Percentiles rank a stretch among this genome's conserved stretches.
Conservation (phyloP, 2,797 vertebrate genomes). For the Potorous gilbertii region DNA sequence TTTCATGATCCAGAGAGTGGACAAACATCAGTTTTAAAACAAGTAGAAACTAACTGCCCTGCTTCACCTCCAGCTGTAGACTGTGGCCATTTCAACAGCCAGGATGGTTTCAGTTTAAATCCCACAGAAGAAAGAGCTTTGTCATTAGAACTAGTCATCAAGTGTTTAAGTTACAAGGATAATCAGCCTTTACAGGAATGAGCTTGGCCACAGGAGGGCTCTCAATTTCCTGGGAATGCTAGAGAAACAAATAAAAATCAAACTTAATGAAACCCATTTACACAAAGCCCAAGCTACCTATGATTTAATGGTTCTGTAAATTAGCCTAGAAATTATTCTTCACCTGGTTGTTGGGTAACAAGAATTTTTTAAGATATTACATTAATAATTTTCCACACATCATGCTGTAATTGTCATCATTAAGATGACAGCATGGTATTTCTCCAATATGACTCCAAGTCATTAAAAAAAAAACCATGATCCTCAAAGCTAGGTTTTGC, state of each 20-base stretch:
- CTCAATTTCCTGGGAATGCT: conserved; percentile 30
- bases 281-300: not conserved
- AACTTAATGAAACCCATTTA: conserved; percentile 22
- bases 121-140: not conserved
- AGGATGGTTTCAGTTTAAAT: conserved; percentile 16
- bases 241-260: conserved; percentile 4
- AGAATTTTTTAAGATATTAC: not conserved
- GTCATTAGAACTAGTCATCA: not conserved
- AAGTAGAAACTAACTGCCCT: not conserved
- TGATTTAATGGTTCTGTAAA: not conserved
- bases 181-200: conserved; percentile 55
- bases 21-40: conserved; percentile 20
- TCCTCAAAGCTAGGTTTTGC: not conserved
- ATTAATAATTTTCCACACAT: not conserved
- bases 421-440: not conserved
- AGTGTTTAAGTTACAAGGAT: conserved; percentile 31
- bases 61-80: conserved; percentile 1
- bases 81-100: conserved; percentile 2
- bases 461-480: not conserved
- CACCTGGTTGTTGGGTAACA: not conserved
- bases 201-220: conserved; percentile 68
- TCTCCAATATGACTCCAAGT: not conserved
- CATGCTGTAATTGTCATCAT: not conserved
- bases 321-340: not conserved
- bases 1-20: not conserved